phyloP scores from a whole-genome alignment of 64 coral and sea anemone genomes.

The Stichodactyla mertensii region DNA sequence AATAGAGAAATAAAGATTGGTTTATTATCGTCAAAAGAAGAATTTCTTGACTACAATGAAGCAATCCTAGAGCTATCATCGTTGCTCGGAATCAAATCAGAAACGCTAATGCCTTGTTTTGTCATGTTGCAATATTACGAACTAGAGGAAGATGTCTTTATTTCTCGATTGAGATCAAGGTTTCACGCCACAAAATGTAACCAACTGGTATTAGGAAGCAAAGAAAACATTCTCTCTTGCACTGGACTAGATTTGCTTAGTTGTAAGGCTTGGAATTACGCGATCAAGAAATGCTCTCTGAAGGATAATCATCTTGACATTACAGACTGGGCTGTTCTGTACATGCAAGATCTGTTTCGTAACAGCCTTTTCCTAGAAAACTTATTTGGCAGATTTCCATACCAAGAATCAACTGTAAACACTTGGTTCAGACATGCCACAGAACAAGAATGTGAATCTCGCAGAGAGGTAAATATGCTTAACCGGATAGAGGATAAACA shows the following conservation, averaged over 20 bases:
- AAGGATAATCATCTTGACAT: conserved; percentile 4
- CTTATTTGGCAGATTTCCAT: background rate
- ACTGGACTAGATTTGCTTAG: background rate
- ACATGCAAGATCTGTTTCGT: background rate
- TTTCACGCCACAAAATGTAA: background rate
- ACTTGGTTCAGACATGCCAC: background rate
- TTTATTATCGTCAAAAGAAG: background rate
- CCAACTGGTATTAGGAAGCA: background rate
- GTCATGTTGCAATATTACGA: background rate
- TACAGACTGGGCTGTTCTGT: background rate
- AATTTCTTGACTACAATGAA: background rate
- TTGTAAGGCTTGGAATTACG: background rate
- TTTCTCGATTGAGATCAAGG: background rate
- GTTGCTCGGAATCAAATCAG: background rate
- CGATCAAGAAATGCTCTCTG: background rate
- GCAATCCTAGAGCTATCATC: background rate
- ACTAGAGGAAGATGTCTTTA: background rate
- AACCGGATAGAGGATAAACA: background rate
- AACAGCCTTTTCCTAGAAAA: background rate
- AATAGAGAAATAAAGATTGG: background rate
- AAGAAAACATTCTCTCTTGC: background rate
- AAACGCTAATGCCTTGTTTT: background rate
- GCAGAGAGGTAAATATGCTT: background rate
- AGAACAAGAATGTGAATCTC: background rate
- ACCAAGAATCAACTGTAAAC: background rate